These are phyloP conservation scores for Thereva unica DNA, from an alignment of 2,888 invertebrate species.

Conservation along the genomic window DNA sequence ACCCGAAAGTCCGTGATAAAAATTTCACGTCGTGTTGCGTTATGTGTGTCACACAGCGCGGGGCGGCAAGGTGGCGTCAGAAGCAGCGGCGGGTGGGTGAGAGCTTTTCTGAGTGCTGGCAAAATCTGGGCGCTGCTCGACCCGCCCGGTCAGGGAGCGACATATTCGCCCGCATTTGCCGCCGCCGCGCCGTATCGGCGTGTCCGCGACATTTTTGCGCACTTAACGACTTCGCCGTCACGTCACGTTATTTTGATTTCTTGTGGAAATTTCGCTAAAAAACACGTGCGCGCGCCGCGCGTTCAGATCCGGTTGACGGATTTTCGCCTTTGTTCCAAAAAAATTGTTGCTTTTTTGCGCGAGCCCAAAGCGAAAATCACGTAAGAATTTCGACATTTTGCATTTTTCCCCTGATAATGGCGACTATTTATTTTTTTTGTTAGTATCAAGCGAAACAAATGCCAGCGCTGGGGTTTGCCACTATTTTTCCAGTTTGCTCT, in stretches of 20 bases:
- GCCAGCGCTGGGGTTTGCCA: no score
- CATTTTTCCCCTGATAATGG: no score
- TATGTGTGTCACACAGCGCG: slow-evolving; percentile 25
- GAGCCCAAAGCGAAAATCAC: no score
- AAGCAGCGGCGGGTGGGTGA: slow-evolving; percentile 16
- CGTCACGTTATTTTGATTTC: slow-evolving; percentile 31
- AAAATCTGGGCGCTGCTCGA: neutral
- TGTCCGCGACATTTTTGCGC: slow-evolving; percentile 15
- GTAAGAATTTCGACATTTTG: no score
- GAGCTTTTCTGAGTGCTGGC: no score
- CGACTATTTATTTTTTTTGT: no score
- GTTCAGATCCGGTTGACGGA: slow-evolving; percentile 22
- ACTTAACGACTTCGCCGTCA: slow-evolving; percentile 12
- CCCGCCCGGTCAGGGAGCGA: neutral
- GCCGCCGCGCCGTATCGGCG: no score
- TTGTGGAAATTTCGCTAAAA: slow-evolving; percentile 13
- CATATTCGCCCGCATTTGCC: neutral
- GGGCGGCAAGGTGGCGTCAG: neutral
- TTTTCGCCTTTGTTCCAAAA: slow-evolving; percentile 1
- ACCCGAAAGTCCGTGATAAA: slow-evolving; percentile 34
- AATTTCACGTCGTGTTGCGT: slow-evolving; percentile 30
- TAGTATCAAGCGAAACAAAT: no score
- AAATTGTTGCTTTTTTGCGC: no score
- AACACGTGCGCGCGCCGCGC: slow-evolving; percentile 19
- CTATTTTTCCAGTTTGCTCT: no score